Base-by-base conservation (phyloP, 1,140 invertebrate genomes). In the Drosophila kikkawai region DNA sequence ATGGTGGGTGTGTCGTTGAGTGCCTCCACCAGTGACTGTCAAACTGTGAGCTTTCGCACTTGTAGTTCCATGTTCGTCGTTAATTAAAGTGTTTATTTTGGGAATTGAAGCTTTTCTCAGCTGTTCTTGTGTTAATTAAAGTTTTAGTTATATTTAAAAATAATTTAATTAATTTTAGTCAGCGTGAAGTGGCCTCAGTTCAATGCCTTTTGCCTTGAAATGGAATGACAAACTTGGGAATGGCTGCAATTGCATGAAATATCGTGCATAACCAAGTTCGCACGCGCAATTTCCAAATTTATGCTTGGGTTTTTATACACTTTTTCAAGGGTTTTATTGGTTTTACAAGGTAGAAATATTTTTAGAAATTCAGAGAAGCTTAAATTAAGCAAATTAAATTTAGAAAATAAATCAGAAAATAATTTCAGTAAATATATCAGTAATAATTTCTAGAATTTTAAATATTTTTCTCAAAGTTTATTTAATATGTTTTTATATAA, bases 201-300 rank as follows among this genome's bases (percentile, higher is more conserved):
- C 65, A 56, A 17, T 4, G 48, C 32, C 67, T 70, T 29, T 69
- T 51, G 47, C 45, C 15, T 44, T 73, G n/a, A 42, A 48, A 15
- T 36, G 71, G 61, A 71, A 73, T 36, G 70, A 59, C 60, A 58
- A 58, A 63, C 56, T 53, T 44, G 55, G 37, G 45, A 45, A 34
- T 58, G 22, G 26, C 50, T 37, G 29, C 36, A 55, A 71, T 87
- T 87, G 58, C 84, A 55, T 36, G 42, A 78, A 84, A 56, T 77
- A 60, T 87, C 83, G 84, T 87, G 83, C 76, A 84, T 78, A 88
- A 75, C 77, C 36, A 41, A 69, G 74, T 78, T 60, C 73, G 73
- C 83, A 88, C 84, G 80, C 67, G 45, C 36, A 69, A 80, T 83
- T 87, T 83, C 84, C 36, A 83, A 77, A 87, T 45, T 77, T 34